phyloP scores from a whole-genome alignment of 37 sponge, comb jelly and placozoan genomes.

The Chondrosia reniformis region DNA sequence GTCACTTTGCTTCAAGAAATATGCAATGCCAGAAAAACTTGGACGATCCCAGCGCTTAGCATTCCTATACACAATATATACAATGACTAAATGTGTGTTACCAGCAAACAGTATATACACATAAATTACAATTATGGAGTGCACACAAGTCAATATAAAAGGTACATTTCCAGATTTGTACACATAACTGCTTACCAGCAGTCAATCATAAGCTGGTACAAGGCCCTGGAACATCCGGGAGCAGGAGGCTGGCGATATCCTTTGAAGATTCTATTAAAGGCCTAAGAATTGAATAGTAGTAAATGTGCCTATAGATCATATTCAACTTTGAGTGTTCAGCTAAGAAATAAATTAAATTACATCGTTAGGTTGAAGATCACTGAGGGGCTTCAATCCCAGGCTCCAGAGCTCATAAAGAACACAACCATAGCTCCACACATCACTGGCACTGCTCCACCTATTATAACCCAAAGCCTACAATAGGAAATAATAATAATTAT shows the following conservation, averaged over 20 bases:
- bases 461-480: conserved; percentile 2
- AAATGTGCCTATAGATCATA: too few species aligned
- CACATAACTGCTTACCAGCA: conserved; percentile 5
- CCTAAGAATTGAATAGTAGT: too few species aligned
- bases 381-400: conserved; percentile 5
- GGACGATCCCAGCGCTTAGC: not conserved
- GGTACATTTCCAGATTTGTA: not conserved
- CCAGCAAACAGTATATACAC: too few species aligned
- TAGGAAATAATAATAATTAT: too few species aligned
- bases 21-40: not conserved
- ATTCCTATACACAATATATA: not conserved
- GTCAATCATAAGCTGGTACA: conserved; percentile 15
- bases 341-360: too few species aligned
- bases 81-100: not conserved
- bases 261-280: not conserved
- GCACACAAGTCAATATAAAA: too few species aligned
- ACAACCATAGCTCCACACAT: conserved; percentile 9
- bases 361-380: too few species aligned
- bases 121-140: too few species aligned
- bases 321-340: too few species aligned
- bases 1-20: not conserved
- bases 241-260: not conserved
- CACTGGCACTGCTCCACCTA: not conserved
- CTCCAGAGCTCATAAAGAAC: not conserved
- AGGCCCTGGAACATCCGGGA: conserved; percentile 5